phyloP scores from a whole-genome alignment of 2,113 vertebrate genomes.

The Peromyscus maniculatus region DNA sequence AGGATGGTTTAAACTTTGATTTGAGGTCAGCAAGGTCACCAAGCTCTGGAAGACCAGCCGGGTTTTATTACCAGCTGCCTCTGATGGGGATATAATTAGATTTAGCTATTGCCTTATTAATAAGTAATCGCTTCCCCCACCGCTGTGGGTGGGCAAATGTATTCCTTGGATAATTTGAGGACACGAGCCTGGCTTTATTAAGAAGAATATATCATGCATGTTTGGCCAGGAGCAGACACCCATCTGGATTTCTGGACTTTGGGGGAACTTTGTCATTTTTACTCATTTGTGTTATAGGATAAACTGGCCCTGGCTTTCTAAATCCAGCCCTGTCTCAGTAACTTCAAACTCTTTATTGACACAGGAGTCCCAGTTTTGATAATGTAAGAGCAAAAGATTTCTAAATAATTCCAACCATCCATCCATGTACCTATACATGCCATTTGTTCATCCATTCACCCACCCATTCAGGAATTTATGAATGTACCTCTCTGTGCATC shows the following conservation, averaged over 20 bases:
- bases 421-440: no score
- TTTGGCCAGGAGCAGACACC: constrained; percentile 67
- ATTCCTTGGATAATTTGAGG: constrained; percentile 85
- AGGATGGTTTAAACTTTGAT: constrained; percentile 88
- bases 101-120: constrained; percentile 91
- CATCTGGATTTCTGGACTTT: constrained; percentile 42
- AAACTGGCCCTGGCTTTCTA: neutral
- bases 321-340: neutral
- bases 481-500: no score
- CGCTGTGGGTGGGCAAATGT: constrained; percentile 83
- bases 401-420: neutral
- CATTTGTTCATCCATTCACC: no score
- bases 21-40: constrained; percentile 86
- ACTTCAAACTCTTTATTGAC: neutral
- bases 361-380: neutral
- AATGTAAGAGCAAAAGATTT: neutral
- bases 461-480: no score
- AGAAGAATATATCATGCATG: constrained; percentile 79
- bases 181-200: constrained; percentile 84
- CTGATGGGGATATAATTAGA: constrained; percentile 90
- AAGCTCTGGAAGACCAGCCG: constrained; percentile 84
- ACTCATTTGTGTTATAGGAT: constrained; percentile 58
- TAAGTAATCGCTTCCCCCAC: constrained; percentile 87
- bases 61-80: constrained; percentile 87
- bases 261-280: constrained; percentile 11